Evolutionary conservation across 2,797 vertebrate species (phyloP), one percentile per base, ranked within the genome.

Genomic region (Pogoniulus pusillus): DNA sequence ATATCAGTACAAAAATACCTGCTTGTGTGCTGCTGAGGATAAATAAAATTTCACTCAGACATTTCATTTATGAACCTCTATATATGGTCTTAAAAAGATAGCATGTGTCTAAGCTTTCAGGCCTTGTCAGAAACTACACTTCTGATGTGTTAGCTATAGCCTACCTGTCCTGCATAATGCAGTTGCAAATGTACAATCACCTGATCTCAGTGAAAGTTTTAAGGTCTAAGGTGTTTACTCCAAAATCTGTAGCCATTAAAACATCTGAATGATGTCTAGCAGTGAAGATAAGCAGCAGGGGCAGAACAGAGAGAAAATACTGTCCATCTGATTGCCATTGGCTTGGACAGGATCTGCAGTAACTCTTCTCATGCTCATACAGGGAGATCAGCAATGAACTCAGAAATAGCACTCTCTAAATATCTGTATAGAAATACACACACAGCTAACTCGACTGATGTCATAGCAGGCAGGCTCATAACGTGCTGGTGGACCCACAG

Each of bases 61-160:
- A 8, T 91, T 82, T 83, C 89, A 92, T 93, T 90, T 90, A 71
- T 93, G 68, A 88, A 81, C 37, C 55, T 51, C 18, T 89, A 62
- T 87, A 71, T 19, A 68, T 80, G 94, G 68, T 59, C 34, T 89
- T 93, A 85, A 90, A 93, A 86, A 86, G 30, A 53, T 13, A 70
- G 5, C 27, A 24, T 14, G 23, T 85, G 54, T 47, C 37, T 58
- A 79, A 0, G 82, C 45, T 86, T 91, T 49, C 51, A 76, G 64
- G 26, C 65, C 35, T 17, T 16, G 55, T 22, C 60, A 30, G 89
- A 82, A 77, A 47, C 57, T 27, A 57, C 53, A 71, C 5, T 65
- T 92, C 73, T 65, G 58, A 80, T 30, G 43, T 2, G 45, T 7
- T 18, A 10, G 32, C 63, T 89, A 45, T n/a, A n/a, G 39, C 30